phyloP scores from a whole-genome alignment of 2,113 vertebrate genomes.

The Diadophis punctatus region DNA sequence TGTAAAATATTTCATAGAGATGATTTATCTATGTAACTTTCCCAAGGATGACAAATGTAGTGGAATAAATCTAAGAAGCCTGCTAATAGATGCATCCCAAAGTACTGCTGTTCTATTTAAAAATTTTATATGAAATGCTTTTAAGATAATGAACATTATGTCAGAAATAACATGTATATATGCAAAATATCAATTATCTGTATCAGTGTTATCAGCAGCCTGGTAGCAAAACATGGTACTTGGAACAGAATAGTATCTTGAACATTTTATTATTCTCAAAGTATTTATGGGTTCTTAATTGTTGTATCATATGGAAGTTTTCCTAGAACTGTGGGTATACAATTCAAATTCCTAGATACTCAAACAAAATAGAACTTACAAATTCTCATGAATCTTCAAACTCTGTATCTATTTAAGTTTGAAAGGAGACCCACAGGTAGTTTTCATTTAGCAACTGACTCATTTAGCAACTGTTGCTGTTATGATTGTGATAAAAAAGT shows the following conservation, averaged over 20 bases:
- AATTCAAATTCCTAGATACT: conserved; percentile 18
- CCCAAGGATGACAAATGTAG: neutral
- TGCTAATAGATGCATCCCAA: neutral
- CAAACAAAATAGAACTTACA: neutral
- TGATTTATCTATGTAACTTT: neutral
- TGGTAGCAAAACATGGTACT: conserved; percentile 34
- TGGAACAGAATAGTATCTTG: conserved; percentile 22
- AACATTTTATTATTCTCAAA: conserved; percentile 44
- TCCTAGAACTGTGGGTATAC: neutral
- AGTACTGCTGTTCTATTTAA: neutral
- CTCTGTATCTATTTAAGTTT: conserved; percentile 25
- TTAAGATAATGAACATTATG: neutral
- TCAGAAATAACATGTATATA: neutral
- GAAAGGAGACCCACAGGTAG: neutral
- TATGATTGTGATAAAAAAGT: neutral
- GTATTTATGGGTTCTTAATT: conserved; percentile 17
- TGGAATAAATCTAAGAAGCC: neutral
- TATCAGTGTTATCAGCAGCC: conserved; percentile 15
- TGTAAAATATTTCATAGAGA: neutral
- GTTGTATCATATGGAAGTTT: neutral
- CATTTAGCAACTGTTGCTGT: neutral
- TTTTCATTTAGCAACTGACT: neutral
- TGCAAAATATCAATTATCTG: neutral
- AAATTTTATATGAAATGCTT: neutral
- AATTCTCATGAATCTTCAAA: conserved; percentile 11